Percentiles rank a stretch among this genome's conserved stretches.
Evolutionary conservation across 2,888 invertebrate genomes (phyloP).

Genomic region (Allolobophora icterica): DNA sequence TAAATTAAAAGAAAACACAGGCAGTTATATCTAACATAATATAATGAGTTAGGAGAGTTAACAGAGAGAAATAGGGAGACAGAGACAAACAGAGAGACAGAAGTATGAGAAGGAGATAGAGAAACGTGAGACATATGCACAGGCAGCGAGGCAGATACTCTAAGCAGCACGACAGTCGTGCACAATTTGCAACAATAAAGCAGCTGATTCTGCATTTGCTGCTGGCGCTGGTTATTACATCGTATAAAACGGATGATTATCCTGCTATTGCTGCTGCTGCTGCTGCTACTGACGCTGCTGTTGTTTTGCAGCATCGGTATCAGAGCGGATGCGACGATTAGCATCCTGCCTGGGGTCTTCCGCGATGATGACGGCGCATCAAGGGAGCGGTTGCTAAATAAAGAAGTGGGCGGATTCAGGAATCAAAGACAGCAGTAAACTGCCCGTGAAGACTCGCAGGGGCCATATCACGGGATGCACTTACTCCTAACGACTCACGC

Average conservation of each 20-base stretch:
- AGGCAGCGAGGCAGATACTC: too few relatives aligned
- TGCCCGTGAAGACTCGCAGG: not conserved
- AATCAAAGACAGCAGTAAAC: not conserved
- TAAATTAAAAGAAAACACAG: not conserved
- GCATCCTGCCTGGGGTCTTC: not conserved
- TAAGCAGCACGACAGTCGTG: too few relatives aligned
- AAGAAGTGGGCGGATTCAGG: not conserved
- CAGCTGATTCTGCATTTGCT: not conserved
- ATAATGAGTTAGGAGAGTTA: not conserved
- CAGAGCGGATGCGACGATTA: not conserved
- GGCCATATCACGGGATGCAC: not conserved
- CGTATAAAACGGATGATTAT: not conserved
- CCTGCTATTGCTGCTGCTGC: not conserved
- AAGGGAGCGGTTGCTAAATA: not conserved
- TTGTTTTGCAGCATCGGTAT: not conserved
- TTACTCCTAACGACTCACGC: not conserved
- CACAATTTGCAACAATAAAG: too few relatives aligned
- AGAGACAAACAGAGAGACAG: not conserved
- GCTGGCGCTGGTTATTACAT: not conserved
- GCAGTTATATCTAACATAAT: too few relatives aligned
- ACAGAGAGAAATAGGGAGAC: not conserved
- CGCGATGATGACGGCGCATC: not conserved
- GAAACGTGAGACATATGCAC: not conserved
- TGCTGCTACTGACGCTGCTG: too few relatives aligned
- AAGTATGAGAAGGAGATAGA: not conserved